Conservation (phyloP, 1,140 invertebrate genomes). For the Pseudomyrmex concolor region DNA sequence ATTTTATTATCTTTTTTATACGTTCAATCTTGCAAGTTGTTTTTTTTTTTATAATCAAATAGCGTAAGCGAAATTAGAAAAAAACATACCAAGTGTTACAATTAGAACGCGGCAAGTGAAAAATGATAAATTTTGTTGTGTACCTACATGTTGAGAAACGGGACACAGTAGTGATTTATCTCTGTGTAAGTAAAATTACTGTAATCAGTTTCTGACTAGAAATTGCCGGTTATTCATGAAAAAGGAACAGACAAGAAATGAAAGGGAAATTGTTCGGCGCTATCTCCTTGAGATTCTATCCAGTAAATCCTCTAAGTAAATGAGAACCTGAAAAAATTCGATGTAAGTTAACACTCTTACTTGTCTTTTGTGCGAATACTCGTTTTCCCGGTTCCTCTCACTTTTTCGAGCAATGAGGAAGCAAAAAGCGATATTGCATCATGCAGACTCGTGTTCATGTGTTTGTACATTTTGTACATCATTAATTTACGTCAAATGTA, state of each 20-base stretch:
- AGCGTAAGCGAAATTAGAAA: background rate
- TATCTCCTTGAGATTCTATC: background rate
- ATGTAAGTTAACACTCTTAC: background rate
- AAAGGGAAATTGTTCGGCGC: background rate
- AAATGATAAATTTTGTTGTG: constrained; percentile 19
- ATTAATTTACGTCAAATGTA: background rate
- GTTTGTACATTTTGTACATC: background rate
- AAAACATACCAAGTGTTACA: background rate
- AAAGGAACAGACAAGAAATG: background rate
- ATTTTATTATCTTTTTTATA: background rate
- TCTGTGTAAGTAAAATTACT: background rate
- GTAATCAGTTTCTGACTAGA: constrained; percentile 29
- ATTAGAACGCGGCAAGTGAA: background rate
- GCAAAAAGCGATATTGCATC: background rate
- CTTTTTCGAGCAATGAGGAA: constrained; percentile 9
- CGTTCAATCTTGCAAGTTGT: background rate
- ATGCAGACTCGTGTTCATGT: background rate
- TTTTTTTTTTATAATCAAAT: background rate
- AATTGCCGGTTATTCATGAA: background rate
- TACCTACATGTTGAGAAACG: constrained; percentile 10
- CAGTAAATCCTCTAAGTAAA: background rate
- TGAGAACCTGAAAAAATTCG: background rate
- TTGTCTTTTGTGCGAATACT: background rate
- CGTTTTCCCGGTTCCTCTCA: constrained; percentile 7
- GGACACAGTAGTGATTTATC: background rate